phyloP scores from a whole-genome alignment of 2,113 vertebrate genomes.

The Danio rerio region DNA sequence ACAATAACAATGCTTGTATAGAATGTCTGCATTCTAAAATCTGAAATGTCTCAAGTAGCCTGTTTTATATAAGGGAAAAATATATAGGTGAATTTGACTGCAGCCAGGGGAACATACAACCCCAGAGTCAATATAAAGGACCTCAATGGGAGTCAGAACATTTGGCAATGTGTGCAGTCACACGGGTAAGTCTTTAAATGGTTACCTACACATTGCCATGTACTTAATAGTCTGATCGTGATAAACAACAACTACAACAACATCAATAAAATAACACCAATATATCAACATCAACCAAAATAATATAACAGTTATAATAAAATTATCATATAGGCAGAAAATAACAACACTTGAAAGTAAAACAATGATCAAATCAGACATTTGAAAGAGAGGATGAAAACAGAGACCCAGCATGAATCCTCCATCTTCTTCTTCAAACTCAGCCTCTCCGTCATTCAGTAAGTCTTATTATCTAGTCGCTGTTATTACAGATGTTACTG shows the following conservation, averaged over 20 bases:
- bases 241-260: constrained; percentile 66
- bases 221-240: constrained; percentile 73
- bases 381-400: constrained; percentile 69
- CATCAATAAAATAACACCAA: constrained; percentile 55
- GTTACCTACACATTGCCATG: constrained; percentile 72
- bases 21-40: constrained; percentile 48
- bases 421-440: constrained; percentile 71
- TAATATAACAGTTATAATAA: constrained; percentile 75
- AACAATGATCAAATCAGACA: constrained; percentile 72
- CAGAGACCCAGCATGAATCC: constrained; percentile 70
- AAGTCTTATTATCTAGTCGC: constrained; percentile 64
- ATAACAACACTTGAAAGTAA: constrained; percentile 75
- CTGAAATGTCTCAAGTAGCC: constrained; percentile 45
- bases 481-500: constrained; percentile 65
- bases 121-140: constrained; percentile 60
- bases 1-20: constrained; percentile 45
- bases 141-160: constrained; percentile 68
- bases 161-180: constrained; percentile 76
- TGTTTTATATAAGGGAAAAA: constrained; percentile 27
- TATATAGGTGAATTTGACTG: constrained; percentile 63
- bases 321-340: constrained; percentile 68
- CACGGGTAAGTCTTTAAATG: constrained; percentile 69
- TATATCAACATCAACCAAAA: constrained; percentile 57
- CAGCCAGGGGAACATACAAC: constrained; percentile 61
- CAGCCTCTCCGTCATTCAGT: constrained; percentile 66